These are phyloP conservation scores for Diplodus sargus DNA, from an alignment of 2,797 vertebrate genomes.

Conservation along the genomic window DNA sequence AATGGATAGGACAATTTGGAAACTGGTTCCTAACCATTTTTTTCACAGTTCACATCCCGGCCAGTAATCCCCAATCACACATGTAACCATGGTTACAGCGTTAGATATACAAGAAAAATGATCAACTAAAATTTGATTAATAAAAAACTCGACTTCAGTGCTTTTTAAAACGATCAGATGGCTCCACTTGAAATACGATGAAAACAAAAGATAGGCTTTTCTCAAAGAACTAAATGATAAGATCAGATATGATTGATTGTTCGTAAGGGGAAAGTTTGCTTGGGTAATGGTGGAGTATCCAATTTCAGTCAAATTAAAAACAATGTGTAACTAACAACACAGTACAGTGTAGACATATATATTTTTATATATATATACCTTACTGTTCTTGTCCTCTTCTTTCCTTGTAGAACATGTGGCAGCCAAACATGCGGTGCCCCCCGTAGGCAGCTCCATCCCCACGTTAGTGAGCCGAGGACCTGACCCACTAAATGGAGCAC, in stretches of 20 bases:
- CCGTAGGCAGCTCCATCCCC: constrained; percentile 83
- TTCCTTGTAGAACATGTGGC: constrained; percentile 63
- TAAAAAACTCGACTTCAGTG: not conserved
- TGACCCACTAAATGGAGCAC: constrained; percentile 83
- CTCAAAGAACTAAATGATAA: not conserved
- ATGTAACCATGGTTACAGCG: not conserved
- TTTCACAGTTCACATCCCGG: not conserved
- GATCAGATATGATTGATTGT: too few relatives aligned
- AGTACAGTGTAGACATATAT: too few relatives aligned
- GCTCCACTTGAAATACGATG: not conserved
- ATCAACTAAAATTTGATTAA: too few relatives aligned
- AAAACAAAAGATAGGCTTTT: not conserved
- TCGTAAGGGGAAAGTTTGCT: too few relatives aligned
- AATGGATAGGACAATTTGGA: too few relatives aligned
- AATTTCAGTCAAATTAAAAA: too few relatives aligned
- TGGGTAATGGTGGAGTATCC: too few relatives aligned
- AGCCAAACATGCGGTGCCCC: constrained; percentile 69
- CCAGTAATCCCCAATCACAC: too few relatives aligned
- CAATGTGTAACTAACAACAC: too few relatives aligned
- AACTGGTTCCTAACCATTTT: too few relatives aligned
- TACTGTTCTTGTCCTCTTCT: not conserved
- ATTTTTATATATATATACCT: too few relatives aligned
- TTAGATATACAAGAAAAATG: not conserved
- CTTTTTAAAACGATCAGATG: not conserved
- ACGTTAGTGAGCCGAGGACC: constrained; percentile 82